phyloP scores from a whole-genome alignment of 37 sponge, comb jelly and placozoan species.

The Haliclona indistincta region DNA sequence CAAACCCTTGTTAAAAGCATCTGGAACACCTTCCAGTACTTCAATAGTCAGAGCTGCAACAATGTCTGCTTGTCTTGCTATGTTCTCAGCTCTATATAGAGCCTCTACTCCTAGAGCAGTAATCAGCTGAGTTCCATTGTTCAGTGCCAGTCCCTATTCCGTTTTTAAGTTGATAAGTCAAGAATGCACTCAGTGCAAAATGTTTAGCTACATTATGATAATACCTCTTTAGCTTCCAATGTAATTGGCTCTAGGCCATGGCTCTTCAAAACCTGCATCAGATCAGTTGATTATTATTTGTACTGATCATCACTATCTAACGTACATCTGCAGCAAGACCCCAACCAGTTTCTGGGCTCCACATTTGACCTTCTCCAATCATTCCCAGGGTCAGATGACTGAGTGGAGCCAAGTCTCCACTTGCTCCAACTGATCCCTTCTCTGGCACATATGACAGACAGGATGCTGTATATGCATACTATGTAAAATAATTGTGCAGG shows the following conservation, averaged over 20 bases:
- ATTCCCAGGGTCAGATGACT: constrained; percentile 83
- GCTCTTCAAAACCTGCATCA: constrained; percentile 50
- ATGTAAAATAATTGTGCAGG: neutral
- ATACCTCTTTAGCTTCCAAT: constrained; percentile 70
- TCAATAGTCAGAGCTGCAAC: constrained; percentile 80
- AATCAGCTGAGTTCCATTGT: constrained; percentile 91
- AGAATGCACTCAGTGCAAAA: neutral
- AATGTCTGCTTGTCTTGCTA: constrained; percentile 72
- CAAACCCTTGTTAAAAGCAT: constrained; percentile 55
- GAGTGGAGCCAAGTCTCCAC: constrained; percentile 91
- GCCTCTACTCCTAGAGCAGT: constrained; percentile 77
- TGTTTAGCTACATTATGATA: neutral
- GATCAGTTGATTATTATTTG: neutral
- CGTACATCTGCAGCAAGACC: constrained; percentile 64
- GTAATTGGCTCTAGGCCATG: constrained; percentile 58
- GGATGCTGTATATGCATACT: constrained; percentile 19
- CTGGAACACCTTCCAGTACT: constrained; percentile 48
- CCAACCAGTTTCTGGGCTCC: constrained; percentile 88
- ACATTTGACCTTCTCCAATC: constrained; percentile 89
- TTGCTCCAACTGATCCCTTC: constrained; percentile 89
- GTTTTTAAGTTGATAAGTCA: neutral
- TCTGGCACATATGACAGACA: constrained; percentile 75
- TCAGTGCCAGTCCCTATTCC: constrained; percentile 67
- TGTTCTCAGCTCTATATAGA: constrained; percentile 49
- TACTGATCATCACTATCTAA: neutral